Base-by-base conservation (phyloP, 2,113 vertebrate species). In the Hippocampus abdominalis region DNA sequence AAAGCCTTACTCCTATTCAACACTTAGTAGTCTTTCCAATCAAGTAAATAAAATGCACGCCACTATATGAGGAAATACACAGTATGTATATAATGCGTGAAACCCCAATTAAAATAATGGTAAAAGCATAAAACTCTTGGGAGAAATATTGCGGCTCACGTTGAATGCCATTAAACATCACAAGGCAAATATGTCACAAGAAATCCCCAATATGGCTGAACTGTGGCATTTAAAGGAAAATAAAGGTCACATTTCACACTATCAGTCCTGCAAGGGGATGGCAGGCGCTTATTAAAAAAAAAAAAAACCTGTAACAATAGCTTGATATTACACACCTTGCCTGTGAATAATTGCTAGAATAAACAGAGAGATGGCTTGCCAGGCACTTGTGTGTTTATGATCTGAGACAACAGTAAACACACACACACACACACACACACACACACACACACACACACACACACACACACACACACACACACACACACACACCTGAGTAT, bases 401-500 rank as follows among this genome's bases (percentile, higher is more conserved):
- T 71, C 54, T 78, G 56, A 85, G 76, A 46, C 25, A 16, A 20
- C 11, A 40, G 42, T 39, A 21, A 18, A 27, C 9, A 16, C 36
- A 40, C 57, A 59, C 12, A 29, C 7, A 5, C 23, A 57, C 13
- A 15, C 23, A n/a, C 46, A 48, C 42, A 44, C 46, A 18, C 7
- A 8, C 49, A 20, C 18, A 21, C 40, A 42, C 40, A 8, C 40
- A 42, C 40, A 46, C 44, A 46, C 44, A 46, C 44, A 46, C 44
- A 46, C 8, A 20, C 68, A 64, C n/a, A 56, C 16, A 70, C 23
- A 25, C 20, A 57, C 10, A 60, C 49, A 74, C 12, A 57, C 56
- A 40, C 60, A 39, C 44, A 57, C 13, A 56, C 77, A 44, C 21
- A 84, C 97, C 97, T 93, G 97, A 99, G 87, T 96, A 98, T 62